phyloP scores from a whole-genome alignment of 2,888 invertebrate genomes.

The Coleophora deauratella region DNA sequence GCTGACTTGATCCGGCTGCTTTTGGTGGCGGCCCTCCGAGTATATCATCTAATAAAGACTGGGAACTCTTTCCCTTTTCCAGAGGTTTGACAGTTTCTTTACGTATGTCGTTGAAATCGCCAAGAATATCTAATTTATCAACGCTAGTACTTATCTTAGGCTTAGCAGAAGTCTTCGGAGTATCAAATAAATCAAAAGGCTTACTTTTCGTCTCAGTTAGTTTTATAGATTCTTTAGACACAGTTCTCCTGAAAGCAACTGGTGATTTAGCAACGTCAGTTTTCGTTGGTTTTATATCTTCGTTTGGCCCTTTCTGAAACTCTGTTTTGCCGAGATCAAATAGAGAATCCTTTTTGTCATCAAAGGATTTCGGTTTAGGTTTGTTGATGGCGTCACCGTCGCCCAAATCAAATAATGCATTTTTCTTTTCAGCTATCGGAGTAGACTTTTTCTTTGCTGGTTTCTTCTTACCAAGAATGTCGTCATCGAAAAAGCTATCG shows the following conservation, averaged over 20 bases:
- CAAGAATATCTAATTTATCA: constrained; percentile 45
- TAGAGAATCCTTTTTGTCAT: constrained; percentile 30
- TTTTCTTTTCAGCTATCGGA: constrained; percentile 47
- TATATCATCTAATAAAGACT: constrained; percentile 70
- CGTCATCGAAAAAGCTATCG: constrained; percentile 82
- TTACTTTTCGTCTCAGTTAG: constrained; percentile 23
- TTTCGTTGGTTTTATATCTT: constrained; percentile 35
- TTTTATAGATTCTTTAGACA: constrained; percentile 45
- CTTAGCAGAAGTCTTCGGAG: constrained; percentile 42
- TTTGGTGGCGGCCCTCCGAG: constrained; percentile 61
- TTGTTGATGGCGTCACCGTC: constrained; percentile 23
- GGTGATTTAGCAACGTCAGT: constrained; percentile 29
- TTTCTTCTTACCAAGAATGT: constrained; percentile 64
- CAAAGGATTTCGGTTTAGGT: constrained; percentile 21
- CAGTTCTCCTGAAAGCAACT: constrained; percentile 31
- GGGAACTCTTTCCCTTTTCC: constrained; percentile 56
- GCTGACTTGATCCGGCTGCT: constrained; percentile 24
- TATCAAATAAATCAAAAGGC: constrained; percentile 19
- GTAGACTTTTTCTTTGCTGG: constrained; percentile 41
- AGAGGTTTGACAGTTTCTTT: constrained; percentile 34
- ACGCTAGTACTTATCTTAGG: constrained; percentile 34
- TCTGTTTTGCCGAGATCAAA: constrained; percentile 32
- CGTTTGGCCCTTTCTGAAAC: constrained; percentile 23
- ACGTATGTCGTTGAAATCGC: constrained; percentile 33
- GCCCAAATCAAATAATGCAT: constrained; percentile 50